Conservation (phyloP, 2,888 invertebrate species). For the Euzetes globulus region DNA sequence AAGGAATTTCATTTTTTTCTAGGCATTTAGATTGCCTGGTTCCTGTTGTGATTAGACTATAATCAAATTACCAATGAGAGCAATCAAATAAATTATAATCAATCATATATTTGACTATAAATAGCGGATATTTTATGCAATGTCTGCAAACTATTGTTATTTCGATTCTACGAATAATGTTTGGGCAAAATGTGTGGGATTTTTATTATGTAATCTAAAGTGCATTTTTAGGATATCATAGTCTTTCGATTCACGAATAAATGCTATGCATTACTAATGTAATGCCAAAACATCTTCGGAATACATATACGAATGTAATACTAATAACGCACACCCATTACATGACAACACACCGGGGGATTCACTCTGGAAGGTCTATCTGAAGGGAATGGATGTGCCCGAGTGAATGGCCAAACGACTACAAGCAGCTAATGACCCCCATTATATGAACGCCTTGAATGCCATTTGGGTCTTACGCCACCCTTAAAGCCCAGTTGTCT, state of each 20-base stretch:
- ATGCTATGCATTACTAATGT: neutral
- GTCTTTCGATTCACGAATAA: neutral
- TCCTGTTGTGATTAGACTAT: too few species aligned
- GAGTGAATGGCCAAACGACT: constrained; percentile 1
- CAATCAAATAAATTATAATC: neutral
- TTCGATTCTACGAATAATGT: too few species aligned
- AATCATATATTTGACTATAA: neutral
- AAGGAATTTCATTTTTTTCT: too few species aligned
- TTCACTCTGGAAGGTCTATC: neutral
- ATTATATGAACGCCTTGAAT: constrained; percentile 21
- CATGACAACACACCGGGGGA: constrained; percentile 25
- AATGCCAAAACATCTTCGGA: neutral
- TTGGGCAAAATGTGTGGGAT: too few species aligned
- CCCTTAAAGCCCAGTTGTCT: neutral
- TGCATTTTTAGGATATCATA: neutral
- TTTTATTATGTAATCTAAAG: neutral
- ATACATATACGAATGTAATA: constrained; percentile 3
- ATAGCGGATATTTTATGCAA: too few species aligned
- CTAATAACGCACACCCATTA: constrained; percentile 18
- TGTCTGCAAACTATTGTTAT: too few species aligned
- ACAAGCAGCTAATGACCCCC: constrained; percentile 2
- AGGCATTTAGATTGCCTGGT: too few species aligned
- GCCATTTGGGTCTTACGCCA: constrained; percentile 15
- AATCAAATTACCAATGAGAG: neutral
- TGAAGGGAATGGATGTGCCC: neutral